phyloP scores from a whole-genome alignment of 2,888 invertebrate genomes.

The Trissonchulus latispiculum region DNA sequence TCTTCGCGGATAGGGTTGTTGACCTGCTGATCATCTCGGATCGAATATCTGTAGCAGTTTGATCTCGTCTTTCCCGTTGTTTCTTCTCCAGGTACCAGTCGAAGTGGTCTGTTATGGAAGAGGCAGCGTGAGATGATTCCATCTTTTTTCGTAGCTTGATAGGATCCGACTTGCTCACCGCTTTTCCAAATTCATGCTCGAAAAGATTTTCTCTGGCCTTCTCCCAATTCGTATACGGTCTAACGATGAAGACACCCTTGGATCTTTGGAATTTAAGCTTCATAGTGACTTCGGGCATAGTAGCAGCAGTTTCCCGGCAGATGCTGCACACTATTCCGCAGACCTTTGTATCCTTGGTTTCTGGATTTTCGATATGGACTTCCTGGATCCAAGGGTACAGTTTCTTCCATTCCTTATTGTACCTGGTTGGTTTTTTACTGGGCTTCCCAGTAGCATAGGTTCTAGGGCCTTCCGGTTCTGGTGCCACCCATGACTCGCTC shows the following conservation, averaged over 20 bases:
- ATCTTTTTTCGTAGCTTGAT: too few species aligned
- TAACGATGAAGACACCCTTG: neutral
- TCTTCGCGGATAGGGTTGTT: neutral
- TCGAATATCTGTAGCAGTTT: neutral
- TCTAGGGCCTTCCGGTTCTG: too few species aligned
- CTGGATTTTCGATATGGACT: too few species aligned
- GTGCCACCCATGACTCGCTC: too few species aligned
- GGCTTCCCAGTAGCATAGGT: too few species aligned
- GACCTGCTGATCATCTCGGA: neutral
- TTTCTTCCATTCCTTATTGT: too few species aligned
- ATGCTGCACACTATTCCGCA: neutral
- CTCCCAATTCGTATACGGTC: neutral
- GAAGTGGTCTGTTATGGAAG: neutral
- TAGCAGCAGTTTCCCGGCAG: neutral
- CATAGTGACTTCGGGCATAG: neutral
- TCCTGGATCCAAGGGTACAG: too few species aligned
- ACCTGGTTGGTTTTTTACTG: too few species aligned
- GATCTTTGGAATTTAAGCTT: neutral
- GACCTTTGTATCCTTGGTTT: too few species aligned
- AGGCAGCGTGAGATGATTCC: neutral
- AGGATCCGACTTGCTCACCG: too few species aligned
- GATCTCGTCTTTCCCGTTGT: neutral
- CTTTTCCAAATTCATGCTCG: too few species aligned
- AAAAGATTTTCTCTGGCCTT: too few species aligned
- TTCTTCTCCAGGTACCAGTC: neutral